Evolutionary conservation across 2,797 vertebrate genomes (phyloP).

Genomic region (Myotis daubentonii): DNA sequence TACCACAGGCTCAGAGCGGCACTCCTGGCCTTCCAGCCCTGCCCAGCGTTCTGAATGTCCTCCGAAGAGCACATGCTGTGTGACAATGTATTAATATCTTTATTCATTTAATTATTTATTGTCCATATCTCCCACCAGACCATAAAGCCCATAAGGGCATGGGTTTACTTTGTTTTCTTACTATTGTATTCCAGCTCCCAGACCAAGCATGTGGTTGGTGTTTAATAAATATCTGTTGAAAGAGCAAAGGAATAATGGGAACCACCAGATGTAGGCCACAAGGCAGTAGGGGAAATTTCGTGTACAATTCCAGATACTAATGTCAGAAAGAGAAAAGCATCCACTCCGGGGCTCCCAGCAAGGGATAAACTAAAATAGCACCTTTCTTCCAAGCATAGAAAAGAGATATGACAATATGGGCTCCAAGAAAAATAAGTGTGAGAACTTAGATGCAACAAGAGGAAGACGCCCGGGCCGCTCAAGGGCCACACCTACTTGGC

Average conservation of each 20-base stretch:
- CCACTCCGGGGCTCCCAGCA: not conserved
- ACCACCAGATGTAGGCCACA: not conserved
- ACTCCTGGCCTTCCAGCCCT: not conserved
- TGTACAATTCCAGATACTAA: not conserved
- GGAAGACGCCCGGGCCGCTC: not conserved
- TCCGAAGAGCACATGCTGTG: not conserved
- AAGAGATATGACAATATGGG: not conserved
- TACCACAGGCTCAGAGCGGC: not conserved
- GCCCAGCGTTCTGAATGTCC: not conserved
- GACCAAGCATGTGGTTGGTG: not conserved
- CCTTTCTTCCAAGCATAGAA: not conserved
- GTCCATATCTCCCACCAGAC: not conserved
- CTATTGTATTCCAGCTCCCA: not conserved
- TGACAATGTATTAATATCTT: constrained; percentile 8
- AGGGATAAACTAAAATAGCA: not conserved
- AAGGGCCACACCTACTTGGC: not conserved
- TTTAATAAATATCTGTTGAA: constrained; percentile 34
- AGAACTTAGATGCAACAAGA: not conserved
- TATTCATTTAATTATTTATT: constrained; percentile 35
- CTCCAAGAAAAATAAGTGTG: constrained; percentile 13
- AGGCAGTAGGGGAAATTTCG: not conserved
- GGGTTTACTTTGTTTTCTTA: not conserved
- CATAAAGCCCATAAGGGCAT: not conserved
- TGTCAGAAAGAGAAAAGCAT: not conserved
- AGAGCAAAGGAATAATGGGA: not conserved